Percentiles rank a stretch among this genome's conserved stretches.
Evolutionary conservation across 2,797 vertebrate species (phyloP).

Genomic region (Benthosema pterotum): DNA sequence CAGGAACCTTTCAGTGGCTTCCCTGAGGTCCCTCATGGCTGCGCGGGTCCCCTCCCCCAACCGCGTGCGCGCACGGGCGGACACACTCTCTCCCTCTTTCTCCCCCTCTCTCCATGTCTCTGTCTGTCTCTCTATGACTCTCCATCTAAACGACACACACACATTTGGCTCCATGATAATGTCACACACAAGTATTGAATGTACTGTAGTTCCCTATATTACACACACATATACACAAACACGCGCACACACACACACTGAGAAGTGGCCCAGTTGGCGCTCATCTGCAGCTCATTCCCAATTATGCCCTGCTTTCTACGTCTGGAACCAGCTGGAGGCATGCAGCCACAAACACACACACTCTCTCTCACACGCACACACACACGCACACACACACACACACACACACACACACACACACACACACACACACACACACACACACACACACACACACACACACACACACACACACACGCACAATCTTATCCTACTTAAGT

Average conservation of each 20-base stretch:
- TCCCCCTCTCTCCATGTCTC: no score
- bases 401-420: constrained; percentile 30
- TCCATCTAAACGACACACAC: no score
- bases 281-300: neutral
- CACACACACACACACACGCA: constrained; percentile 24
- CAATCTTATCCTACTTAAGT: constrained; percentile 32
- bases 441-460: constrained; percentile 11
- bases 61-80: constrained; percentile 42
- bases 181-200: no score
- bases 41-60: constrained; percentile 65
- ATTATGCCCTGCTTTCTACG: no score
- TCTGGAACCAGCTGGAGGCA: neutral
- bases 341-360: constrained; percentile 28
- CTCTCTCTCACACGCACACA: no score
- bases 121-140: no score
- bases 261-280: no score
- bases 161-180: constrained; percentile 17
- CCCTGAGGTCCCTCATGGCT: constrained; percentile 81
- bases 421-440: constrained; percentile 17
- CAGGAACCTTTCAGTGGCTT: constrained; percentile 83
- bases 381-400: constrained; percentile 19
- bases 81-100: constrained; percentile 19
- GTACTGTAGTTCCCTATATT: no score
- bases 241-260: neutral
- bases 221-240: constrained; percentile 7